A percentile compares a stretch with the other conserved stretches of the same genome.
Evolutionary conservation across 2,113 vertebrate genomes (phyloP).

Genomic region (Morone chrysops): DNA sequence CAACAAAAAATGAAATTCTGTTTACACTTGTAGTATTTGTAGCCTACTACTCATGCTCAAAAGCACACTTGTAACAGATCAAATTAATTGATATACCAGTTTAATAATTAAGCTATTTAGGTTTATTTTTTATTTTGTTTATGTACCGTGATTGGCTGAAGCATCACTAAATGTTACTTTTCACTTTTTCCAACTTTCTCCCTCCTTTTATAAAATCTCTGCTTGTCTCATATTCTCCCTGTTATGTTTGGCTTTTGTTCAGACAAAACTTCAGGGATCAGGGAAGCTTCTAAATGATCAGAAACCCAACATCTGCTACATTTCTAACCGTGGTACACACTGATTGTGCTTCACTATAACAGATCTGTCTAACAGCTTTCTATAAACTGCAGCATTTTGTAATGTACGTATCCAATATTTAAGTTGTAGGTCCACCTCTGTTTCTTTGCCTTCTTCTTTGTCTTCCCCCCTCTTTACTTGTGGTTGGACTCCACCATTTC

Average conservation of each 20-base stretch:
- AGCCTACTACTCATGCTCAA: slow-evolving; percentile 2
- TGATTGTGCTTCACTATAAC: slow-evolving; percentile 7
- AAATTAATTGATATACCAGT: slow-evolving; percentile 11
- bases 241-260: neutral
- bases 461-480: neutral
- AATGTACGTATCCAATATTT: neutral
- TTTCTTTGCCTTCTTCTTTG: neutral
- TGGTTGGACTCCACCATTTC: neutral
- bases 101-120: slow-evolving; percentile 56
- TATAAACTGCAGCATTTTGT: slow-evolving; percentile 1
- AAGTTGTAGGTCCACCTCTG: neutral
- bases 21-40: slow-evolving; percentile 41
- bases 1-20: slow-evolving; percentile 15
- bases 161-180: neutral
- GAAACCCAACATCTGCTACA: neutral
- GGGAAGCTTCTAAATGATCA: slow-evolving; percentile 13
- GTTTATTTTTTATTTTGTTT: slow-evolving; percentile 4
- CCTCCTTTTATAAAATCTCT: neutral
- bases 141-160: neutral
- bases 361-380: slow-evolving; percentile 7
- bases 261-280: neutral
- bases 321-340: neutral
- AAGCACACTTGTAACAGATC: slow-evolving; percentile 38
- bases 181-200: neutral
- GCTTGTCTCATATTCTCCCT: neutral